A percentile compares a stretch with the other conserved stretches of the same genome.
Conservation (phyloP, 1,140 invertebrate species). For the Diabrotica undecimpunctata region DNA sequence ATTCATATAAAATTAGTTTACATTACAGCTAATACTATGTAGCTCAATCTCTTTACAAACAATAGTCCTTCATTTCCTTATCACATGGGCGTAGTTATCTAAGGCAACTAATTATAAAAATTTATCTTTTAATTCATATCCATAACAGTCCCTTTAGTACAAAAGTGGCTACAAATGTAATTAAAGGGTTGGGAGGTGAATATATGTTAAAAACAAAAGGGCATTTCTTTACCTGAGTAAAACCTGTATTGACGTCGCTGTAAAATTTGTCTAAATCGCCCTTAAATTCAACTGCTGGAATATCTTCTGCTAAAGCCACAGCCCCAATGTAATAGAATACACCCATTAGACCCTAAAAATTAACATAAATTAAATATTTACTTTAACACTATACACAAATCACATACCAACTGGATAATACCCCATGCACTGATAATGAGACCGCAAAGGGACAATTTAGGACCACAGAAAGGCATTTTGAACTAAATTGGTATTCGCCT, state of each 20-base stretch:
- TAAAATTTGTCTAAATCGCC: conserved; percentile 58
- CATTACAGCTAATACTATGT: no score
- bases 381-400: not conserved
- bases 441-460: conserved; percentile 85
- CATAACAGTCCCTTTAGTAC: no score
- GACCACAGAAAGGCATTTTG: conserved; percentile 82
- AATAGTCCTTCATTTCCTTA: no score
- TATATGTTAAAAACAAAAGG: no score
- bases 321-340: conserved; percentile 81
- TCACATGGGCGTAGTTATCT: no score
- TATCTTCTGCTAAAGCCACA: conserved; percentile 83
- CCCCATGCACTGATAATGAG: conserved; percentile 88
- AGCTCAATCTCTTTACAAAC: no score
- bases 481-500: not conserved
- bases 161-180: no score
- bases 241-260: conserved; percentile 61
- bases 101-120: no score
- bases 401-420: conserved; percentile 81
- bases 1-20: no score
- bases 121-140: no score
- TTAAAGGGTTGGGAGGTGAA: no score
- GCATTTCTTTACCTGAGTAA: conserved; percentile 56
- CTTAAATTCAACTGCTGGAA: conserved; percentile 59
- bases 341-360: conserved; percentile 76
- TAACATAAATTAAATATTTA: conserved; percentile 6